These are phyloP conservation scores for Sterna hirundo DNA, from an alignment of 2,113 vertebrate species.

Conservation along the genomic window DNA sequence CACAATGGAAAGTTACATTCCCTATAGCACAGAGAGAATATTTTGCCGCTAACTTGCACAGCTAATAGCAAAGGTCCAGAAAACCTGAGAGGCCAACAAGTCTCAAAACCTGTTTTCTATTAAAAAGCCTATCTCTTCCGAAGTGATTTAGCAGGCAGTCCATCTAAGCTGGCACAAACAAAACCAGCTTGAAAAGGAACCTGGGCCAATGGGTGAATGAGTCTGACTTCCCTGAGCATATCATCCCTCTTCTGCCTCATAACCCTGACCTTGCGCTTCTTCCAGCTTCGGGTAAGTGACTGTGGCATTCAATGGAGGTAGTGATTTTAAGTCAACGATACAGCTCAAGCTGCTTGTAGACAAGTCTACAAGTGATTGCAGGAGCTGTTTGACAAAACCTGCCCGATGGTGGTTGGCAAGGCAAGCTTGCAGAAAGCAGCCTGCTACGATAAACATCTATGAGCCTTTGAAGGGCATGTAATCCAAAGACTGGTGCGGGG, in stretches of 20 bases:
- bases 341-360: constrained; percentile 17
- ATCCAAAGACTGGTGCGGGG: not conserved
- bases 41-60: not conserved
- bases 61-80: not conserved
- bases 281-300: not conserved
- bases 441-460: not conserved
- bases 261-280: not conserved
- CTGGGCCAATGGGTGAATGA: not conserved
- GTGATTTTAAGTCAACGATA: constrained; percentile 24
- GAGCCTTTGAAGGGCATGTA: not conserved
- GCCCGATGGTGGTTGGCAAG: not conserved
- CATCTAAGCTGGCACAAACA: not conserved
- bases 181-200: not conserved
- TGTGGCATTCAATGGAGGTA: not conserved
- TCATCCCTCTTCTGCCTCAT: not conserved
- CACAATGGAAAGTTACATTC: not conserved
- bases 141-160: not conserved
- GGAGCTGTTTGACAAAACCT: not conserved
- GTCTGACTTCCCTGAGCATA: not conserved
- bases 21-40: not conserved
- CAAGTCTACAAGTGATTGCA: not conserved
- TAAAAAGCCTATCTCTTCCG: not conserved
- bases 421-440: not conserved
- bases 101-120: not conserved
- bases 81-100: not conserved